Percentiles rank a stretch among this genome's conserved stretches.
Evolutionary conservation across 2,888 invertebrate genomes (phyloP).

Genomic region (Tyria jacobaeae): DNA sequence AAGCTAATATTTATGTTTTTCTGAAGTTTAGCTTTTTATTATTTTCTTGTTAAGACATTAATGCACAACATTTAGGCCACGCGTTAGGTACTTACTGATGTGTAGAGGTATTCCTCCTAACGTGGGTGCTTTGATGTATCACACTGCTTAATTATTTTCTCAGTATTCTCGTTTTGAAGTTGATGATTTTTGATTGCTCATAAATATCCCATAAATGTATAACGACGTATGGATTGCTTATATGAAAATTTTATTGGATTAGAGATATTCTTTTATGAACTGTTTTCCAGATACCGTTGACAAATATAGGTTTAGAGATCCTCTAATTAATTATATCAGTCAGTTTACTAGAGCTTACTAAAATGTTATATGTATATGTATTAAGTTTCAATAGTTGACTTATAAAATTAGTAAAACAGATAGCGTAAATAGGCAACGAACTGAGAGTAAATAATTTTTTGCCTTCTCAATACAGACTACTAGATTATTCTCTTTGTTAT

Average conservation of each 20-base stretch:
- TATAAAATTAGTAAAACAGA: no score
- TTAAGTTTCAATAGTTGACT: no score
- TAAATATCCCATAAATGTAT: slow-evolving; percentile 15
- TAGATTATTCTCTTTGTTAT: no score
- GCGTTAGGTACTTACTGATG: not conserved
- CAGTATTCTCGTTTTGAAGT: not conserved
- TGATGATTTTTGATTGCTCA: slow-evolving; percentile 5
- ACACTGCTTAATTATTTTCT: not conserved
- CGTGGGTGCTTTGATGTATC: not conserved
- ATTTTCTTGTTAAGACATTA: not conserved
- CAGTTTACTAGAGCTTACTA: no score
- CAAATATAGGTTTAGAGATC: no score
- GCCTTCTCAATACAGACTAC: no score
- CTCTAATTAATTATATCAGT: no score
- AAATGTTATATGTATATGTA: no score
- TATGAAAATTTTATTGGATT: slow-evolving; percentile 18
- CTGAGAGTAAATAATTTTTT: no score
- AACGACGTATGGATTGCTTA: slow-evolving; percentile 4
- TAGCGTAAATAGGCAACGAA: no score
- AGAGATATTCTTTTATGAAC: slow-evolving; percentile 2
- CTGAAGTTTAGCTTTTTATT: not conserved
- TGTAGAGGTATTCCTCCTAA: not conserved
- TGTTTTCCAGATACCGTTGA: not conserved
- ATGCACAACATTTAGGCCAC: not conserved
- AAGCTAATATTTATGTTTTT: not conserved